Base-by-base conservation (phyloP, 2,888 invertebrate species). In the Gymnoscelis rufifasciata region DNA sequence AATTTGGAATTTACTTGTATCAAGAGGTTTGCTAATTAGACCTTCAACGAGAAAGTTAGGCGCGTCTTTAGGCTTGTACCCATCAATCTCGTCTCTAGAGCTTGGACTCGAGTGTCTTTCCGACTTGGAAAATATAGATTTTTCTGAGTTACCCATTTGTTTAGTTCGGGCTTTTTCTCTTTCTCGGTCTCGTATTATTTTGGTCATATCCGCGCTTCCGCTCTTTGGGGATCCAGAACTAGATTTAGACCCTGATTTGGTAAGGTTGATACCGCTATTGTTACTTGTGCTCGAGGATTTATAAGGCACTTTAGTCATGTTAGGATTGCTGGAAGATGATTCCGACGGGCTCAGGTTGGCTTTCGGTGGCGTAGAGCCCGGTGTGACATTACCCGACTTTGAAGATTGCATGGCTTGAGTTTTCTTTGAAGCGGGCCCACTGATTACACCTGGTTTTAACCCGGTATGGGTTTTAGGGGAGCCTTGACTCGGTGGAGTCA, bases 361-460 rank as follows among this genome's bases (percentile, higher is more conserved):
- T 71, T 87, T 88, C 13, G 84, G 83, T n/a, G 86, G 84, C 1
- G 84, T 83, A n/a, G 82, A 77, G 19, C 77, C 74, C 1, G 83
- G 70, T 1, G 79, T 74, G 28, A 71, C 47, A 37, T 58, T 72
- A 11, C 82, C 71, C 0, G 88, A 80, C 58, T 89, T 89, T 10
- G 88, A 84, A 0, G 89, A 88, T 57, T 90, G 90, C 62, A 90
- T 83, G 38, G 89, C 92, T 61, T 93, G 92, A 13, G 93, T 92
- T 72, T 94, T 95, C 69, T 93, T 94, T 0, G 95, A 95, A 2
- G 95, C 95, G 0, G 96, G 95, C 0, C 96, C 96, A 61, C 95
- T 94, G 60, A 93, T 94, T 0, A 95, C 95, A 0, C 96, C 95
- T 0, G 95, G 95, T 68, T 95, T 95, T 0, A 94, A 80, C 0